Base-by-base conservation (phyloP, 1,140 invertebrate genomes). In the Drosophila bipectinata region DNA sequence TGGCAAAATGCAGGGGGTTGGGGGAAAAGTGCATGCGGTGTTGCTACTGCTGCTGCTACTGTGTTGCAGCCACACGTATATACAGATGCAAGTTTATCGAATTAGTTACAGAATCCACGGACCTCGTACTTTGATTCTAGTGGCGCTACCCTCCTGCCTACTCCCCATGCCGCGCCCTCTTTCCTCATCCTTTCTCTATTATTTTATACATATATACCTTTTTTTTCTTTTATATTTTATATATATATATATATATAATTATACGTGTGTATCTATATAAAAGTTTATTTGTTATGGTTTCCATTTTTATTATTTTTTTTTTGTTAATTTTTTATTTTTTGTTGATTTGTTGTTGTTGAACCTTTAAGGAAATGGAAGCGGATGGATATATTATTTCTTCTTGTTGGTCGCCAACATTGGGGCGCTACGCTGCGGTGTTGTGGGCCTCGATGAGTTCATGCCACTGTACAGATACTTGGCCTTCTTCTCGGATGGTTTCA, bases 401-500 rank as follows among this genome's bases (percentile, higher is more conserved):
- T 97, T 97, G 75, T 94, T 94, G 68, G 92, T 90, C 74, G 89
- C 79, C 64, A 91, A 73, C 77, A 91, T 77, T 63, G 94, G 93
- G 77, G 96, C 95, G 92, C 95, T 95, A 91, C 97, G 94, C 79
- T 98, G 98, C 73, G 98, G 98, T 85, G 98, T 98, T 69, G 95
- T 95, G 67, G 96, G 96, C 92, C 96, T 94, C 32, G 95, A 95
- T 56, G 94, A 94, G 90, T 96, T 97, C 92, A 96, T 94, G 71
- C 96, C 96, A 77, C 95, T 94, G 92, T 99, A 99, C 92, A 99
- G 98, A 93, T 99, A 99, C 93, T 99, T 99, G 32, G 98, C 98
- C 93, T 99, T 99, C 94, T 99, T 99, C 93, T 99, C 98, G 45
- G 98, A 99, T 81, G 98, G 98, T 93, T 99, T 99, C 91, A 99